Conservation (phyloP, 2,888 invertebrate genomes). For the Zonitis immaculata region DNA sequence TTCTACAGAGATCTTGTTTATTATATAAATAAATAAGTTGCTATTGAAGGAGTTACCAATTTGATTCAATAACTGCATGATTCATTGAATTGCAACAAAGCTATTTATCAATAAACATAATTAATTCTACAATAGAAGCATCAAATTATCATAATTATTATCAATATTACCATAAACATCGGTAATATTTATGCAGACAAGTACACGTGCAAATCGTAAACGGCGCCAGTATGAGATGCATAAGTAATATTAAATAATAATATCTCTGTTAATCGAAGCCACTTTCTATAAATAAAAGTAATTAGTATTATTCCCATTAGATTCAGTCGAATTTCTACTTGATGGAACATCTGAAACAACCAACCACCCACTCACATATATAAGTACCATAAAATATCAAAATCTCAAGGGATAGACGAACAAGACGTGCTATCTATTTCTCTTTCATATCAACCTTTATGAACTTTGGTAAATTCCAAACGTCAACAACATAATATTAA, state of each 20-base stretch:
- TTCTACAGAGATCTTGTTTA: neutral
- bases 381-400: conserved; percentile 17
- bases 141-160: neutral
- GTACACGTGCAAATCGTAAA: neutral
- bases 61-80: neutral
- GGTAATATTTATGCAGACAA: neutral
- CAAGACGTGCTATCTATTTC: conserved; percentile 3
- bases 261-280: no score
- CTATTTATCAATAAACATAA: neutral
- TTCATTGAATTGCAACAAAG: neutral
- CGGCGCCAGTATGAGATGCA: no score
- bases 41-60: neutral
- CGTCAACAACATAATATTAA: neutral
- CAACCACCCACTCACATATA: conserved; percentile 6
- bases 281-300: no score
- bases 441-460: conserved; percentile 9
- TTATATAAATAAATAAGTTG: no score
- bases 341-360: conserved; percentile 3
- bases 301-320: no score
- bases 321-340: conserved; percentile 8
- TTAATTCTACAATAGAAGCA: neutral
- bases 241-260: no score
- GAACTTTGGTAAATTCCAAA: conserved; percentile 8
- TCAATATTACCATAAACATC: neutral
- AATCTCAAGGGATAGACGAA: conserved; percentile 6